Evolutionary conservation across 2,113 vertebrate genomes (phyloP), one percentile per base, ranked within the genome.

Genomic region (Thermophis baileyi): DNA sequence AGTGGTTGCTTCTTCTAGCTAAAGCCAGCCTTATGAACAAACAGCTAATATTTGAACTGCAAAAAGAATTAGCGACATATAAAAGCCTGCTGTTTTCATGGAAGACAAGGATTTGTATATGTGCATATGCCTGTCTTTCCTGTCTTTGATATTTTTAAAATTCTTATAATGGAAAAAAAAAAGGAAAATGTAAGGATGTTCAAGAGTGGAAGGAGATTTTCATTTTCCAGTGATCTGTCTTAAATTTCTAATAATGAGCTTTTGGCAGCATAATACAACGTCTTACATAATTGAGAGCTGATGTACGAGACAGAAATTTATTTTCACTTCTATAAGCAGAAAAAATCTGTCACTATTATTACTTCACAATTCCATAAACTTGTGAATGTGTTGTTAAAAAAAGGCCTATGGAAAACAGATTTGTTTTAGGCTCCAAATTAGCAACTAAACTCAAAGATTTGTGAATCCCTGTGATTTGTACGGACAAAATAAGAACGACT

Each of bases 81-180:
- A 27, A 96, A 93, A 94, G n/a, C 5, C 11, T 46, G 24, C 93
- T 55, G 91, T 85, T 85, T 53, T 57, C 14, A 94, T 88, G 90
- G 88, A 22, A 55, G 6, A 6, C 10, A 60, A 93, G 18, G 89
- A 89, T 14, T 25, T 89, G 30, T 49, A 16, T 92, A 3, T 1
- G 0, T 89, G 40, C 86, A 9, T 88, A 24, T 24, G 40, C 44
- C 35, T 25, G n/a, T 89, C 11, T 44, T 92, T 14, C 50, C 27
- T 47, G 5, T 30, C 18, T 35, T 3, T 0, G 0, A 16, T 35
- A 40, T 85, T 94, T 12, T 85, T 11, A 25, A 44, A 89, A 95
- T 49, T 3, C 1, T 88, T 90, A n/a, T 88, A 6, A 30, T 92
- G 30, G 2, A 5, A 4, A 16, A n/a, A 88, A 54, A 90, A 46